Base-by-base conservation (phyloP, 2,113 vertebrate species). In the Corythornis cristatus region DNA sequence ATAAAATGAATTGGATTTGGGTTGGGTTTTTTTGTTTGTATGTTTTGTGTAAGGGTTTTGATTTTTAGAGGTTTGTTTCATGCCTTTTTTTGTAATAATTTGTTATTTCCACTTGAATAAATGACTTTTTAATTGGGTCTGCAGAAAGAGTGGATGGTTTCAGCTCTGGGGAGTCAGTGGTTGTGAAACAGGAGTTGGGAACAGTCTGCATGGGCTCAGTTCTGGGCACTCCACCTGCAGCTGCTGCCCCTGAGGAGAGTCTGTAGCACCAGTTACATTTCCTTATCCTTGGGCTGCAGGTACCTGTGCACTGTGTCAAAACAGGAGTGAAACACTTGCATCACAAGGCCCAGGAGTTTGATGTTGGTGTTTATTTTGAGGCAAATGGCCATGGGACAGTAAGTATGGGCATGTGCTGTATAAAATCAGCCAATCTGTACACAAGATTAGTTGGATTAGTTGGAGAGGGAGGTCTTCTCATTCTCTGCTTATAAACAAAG, bases 301-400 rank as follows among this genome's bases (percentile, higher is more conserved):
- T 99, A n/a, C 97, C 96, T 21, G 99, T 99, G 84, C 98, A 97
- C 90, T 99, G 99, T 89, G 98, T 98, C 8, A 99, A 99, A 96
- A 99, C 99, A 8, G 99, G 99, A 88, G 99, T 99, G 90, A 99
- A 99, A 81, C 98, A 99, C 92, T 97, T 99, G 45, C 99, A 99
- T 79, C 99, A 99, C 54, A 99, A 98, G 65, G 99, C 99, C 23
- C 98, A 98, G 97, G 98, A 99, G 86, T 99, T 99, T 96, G 99
- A 99, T 67, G 93, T 99, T 26, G 99, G 99, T 6, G 98, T 99
- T 93, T 99, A 99, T 96, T 99, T 99, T 95, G 99, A 99, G 96
- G 99, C 99, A 73, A 99, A 99, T 1, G 99, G 99, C 33, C 99
- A 99, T 1, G 99, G 99, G 84, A 99, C 99, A 22, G 99, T 99